Conservation (phyloP, 1,140 invertebrate species). For the Lordiphosa clarofinis region DNA sequence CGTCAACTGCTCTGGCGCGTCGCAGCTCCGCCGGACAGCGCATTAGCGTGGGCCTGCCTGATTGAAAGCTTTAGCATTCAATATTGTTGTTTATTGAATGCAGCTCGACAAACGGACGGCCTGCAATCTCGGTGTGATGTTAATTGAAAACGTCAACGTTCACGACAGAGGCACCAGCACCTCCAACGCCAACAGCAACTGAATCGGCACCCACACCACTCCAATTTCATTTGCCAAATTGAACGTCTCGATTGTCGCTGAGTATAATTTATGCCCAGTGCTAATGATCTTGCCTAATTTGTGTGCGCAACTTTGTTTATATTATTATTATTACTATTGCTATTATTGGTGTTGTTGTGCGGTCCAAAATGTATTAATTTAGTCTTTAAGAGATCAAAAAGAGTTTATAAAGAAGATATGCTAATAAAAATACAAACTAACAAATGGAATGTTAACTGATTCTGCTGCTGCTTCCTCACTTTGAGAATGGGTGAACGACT, state of each 20-base stretch:
- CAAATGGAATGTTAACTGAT: no score
- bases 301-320: conserved; percentile 26
- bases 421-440: conserved; percentile 33
- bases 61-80: conserved; percentile 39
- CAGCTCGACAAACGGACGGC: conserved; percentile 25
- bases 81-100: conserved; percentile 36
- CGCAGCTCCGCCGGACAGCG: conserved; percentile 79
- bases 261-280: conserved; percentile 30
- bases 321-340: conserved; percentile 8
- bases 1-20: conserved; percentile 73
- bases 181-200: neutral
- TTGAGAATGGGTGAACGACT: neutral
- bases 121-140: conserved; percentile 9
- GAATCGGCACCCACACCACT: conserved; percentile 8
- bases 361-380: conserved; percentile 65
- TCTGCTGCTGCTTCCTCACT: neutral
- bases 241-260: conserved; percentile 2
- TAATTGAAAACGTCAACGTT: conserved; percentile 20
- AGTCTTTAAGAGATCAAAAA: conserved; percentile 38
- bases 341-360: conserved; percentile 29
- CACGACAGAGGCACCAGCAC: conserved; percentile 11
- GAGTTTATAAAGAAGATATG: conserved; percentile 36
- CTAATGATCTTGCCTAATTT: conserved; percentile 68
- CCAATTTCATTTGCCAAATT: conserved; percentile 8
- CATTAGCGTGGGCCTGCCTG: conserved; percentile 70